Conservation (phyloP, 2,113 vertebrate species). For the Ictalurus furcatus region DNA sequence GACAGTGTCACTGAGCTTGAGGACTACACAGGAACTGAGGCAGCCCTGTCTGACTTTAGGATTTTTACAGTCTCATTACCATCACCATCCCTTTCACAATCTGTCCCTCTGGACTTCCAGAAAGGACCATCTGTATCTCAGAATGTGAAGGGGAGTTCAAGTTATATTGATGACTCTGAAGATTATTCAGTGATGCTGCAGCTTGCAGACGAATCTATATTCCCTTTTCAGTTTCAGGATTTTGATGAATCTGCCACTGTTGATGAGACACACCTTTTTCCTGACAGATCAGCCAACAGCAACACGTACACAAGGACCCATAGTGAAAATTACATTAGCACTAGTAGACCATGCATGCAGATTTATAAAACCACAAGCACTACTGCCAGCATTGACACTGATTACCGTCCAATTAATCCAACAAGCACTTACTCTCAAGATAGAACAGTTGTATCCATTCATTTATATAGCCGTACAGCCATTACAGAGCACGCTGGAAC, state of each 20-base stretch:
- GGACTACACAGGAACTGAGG: neutral
- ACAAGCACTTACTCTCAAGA: neutral
- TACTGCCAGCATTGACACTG: neutral
- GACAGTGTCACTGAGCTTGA: neutral
- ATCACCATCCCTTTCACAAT: slow-evolving; percentile 6
- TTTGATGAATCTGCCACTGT: neutral
- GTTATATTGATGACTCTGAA: slow-evolving; percentile 3
- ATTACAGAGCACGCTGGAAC: slow-evolving; percentile 4
- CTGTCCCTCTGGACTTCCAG: slow-evolving; percentile 10
- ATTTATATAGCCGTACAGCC: neutral
- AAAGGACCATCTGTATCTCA: neutral
- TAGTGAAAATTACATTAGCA: neutral
- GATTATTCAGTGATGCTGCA: slow-evolving; percentile 18
- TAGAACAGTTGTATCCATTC: neutral
- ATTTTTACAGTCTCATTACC: neutral
- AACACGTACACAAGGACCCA: neutral
- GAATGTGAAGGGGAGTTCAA: slow-evolving; percentile 1
- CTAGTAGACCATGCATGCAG: neutral
- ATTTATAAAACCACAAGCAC: neutral
- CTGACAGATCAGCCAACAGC: neutral
- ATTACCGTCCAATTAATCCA: neutral
- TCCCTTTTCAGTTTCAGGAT: slow-evolving; percentile 22
- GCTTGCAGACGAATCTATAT: neutral
- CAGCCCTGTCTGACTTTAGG: neutral
- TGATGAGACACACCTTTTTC: neutral